Evolutionary conservation across 2,797 vertebrate genomes (phyloP).

Genomic region (Ptychadena robeensis): DNA sequence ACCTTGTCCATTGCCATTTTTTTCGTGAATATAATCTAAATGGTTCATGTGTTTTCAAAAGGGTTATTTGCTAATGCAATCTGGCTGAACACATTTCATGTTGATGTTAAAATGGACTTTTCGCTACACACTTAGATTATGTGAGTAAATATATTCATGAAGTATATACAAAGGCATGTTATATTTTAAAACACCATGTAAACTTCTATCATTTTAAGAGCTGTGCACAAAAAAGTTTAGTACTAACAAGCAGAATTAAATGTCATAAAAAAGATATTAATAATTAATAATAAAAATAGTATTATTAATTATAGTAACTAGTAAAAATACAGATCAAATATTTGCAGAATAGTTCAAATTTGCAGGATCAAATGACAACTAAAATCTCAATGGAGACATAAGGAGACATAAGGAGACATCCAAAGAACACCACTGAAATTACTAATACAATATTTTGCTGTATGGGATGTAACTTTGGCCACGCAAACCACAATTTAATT

Average conservation of each 20-base stretch:
- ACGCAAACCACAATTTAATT: no score
- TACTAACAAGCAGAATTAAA: background rate
- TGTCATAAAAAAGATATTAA: background rate
- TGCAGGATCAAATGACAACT: no score
- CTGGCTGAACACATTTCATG: constrained; percentile 3
- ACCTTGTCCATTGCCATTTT: constrained; percentile 42
- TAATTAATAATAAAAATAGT: no score
- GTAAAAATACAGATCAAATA: no score
- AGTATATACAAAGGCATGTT: background rate
- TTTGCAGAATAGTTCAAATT: no score
- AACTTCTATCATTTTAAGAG: constrained; percentile 5
- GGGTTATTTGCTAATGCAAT: constrained; percentile 35
- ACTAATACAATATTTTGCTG: no score
- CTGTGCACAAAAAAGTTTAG: background rate
- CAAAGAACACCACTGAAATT: no score
- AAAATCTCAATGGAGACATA: no score
- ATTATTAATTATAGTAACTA: no score
- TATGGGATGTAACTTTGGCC: no score
- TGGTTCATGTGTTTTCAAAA: constrained; percentile 48
- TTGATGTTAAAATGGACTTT: constrained; percentile 19
- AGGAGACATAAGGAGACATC: no score
- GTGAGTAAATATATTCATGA: constrained; percentile 31
- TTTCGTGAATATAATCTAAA: constrained; percentile 37
- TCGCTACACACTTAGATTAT: constrained; percentile 9
- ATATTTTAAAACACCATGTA: constrained; percentile 3